These are phyloP conservation scores for Pediacus dermestoides DNA, from an alignment of 2,888 invertebrate genomes.

Conservation along the genomic window DNA sequence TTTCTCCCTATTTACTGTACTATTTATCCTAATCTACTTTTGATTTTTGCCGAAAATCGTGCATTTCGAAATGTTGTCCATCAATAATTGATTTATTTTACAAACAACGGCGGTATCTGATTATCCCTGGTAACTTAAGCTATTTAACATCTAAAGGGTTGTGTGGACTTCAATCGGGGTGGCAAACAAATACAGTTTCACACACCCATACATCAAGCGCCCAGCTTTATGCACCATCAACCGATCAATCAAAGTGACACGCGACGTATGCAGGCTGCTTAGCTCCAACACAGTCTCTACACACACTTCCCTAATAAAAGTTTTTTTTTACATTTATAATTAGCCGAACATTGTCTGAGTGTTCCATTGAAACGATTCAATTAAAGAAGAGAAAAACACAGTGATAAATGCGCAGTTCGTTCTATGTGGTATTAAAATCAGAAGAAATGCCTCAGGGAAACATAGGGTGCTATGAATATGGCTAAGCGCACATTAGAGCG, in stretches of 20 bases:
- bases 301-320: neutral
- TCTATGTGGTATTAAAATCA: constrained; percentile 30
- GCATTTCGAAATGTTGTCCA: too few species aligned
- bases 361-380: constrained; percentile 2
- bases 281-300: too few species aligned
- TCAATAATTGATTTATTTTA: too few species aligned
- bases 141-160: neutral
- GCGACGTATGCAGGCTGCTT: constrained; percentile 5
- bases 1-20: too few species aligned
- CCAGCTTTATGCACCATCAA: neutral
- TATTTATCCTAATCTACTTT: too few species aligned
- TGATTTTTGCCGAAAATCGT: too few species aligned
- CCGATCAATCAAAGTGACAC: constrained; percentile 11
- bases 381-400: neutral
- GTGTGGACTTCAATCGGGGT: neutral
- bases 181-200: constrained; percentile 6
- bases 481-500: constrained; percentile 48
- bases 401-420: neutral
- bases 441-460: constrained; percentile 38
- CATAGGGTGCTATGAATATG: constrained; percentile 37
- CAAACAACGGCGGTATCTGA: too few species aligned
- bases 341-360: constrained; percentile 3
- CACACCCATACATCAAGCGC: constrained; percentile 5
- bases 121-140: too few species aligned
- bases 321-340: constrained; percentile 4